phyloP scores from a whole-genome alignment of 2,113 vertebrate genomes.

The Synodontis membranacea region DNA sequence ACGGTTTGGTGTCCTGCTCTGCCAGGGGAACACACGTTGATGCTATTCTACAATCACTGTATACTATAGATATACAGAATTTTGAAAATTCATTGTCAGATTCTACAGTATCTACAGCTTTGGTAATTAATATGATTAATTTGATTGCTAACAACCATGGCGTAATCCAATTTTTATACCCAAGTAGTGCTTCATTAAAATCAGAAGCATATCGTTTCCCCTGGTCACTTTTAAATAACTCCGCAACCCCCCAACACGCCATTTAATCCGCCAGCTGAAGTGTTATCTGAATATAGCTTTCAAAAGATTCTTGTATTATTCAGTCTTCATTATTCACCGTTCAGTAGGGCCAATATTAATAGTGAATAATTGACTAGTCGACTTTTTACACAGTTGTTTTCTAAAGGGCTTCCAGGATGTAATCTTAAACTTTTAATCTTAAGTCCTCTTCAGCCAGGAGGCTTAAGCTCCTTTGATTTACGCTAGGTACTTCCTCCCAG shows the following conservation, averaged over 20 bases:
- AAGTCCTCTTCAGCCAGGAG: constrained; percentile 3
- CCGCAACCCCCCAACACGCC: background rate
- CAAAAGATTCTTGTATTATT: background rate
- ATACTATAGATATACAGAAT: background rate
- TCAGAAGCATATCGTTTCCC: background rate
- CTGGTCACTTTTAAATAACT: background rate
- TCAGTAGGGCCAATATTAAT: background rate
- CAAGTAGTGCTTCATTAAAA: background rate
- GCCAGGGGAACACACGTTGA: constrained; percentile 8
- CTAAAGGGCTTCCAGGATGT: background rate
- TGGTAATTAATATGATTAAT: background rate
- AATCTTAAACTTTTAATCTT: background rate
- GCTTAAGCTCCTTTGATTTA: constrained; percentile 34
- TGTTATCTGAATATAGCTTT: constrained; percentile 5
- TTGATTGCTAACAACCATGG: background rate
- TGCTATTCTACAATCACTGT: too few species aligned
- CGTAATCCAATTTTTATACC: background rate
- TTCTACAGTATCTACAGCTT: background rate
- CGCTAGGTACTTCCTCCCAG: constrained; percentile 46
- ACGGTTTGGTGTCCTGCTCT: background rate
- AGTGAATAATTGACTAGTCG: background rate
- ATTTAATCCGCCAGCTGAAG: constrained; percentile 4
- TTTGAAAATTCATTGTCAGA: background rate
- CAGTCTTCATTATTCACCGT: background rate
- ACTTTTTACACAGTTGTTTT: constrained; percentile 8